These are phyloP conservation scores for Papilio polyxenes DNA, from an alignment of 1,140 invertebrate genomes.

Conservation along the genomic window DNA sequence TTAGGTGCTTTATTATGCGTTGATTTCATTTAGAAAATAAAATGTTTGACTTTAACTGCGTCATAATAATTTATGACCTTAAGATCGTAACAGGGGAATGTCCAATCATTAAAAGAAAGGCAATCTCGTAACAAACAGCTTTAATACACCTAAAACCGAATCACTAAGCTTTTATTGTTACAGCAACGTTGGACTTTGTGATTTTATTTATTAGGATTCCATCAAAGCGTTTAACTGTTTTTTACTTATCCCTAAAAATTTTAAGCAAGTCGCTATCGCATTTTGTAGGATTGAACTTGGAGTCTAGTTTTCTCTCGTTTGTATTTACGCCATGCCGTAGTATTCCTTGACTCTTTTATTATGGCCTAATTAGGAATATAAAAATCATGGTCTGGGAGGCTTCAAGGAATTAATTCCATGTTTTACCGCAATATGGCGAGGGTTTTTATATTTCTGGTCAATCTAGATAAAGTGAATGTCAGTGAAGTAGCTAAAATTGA, in stretches of 20 bases:
- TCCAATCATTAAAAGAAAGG: conserved; percentile 31
- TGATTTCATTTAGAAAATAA: conserved; percentile 15
- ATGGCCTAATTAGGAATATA: too few relatives aligned
- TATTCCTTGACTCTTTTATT: too few relatives aligned
- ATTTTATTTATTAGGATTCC: conserved; percentile 14
- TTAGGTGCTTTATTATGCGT: background rate
- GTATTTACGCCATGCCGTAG: background rate
- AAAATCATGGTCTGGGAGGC: too few relatives aligned
- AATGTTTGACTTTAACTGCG: conserved; percentile 11
- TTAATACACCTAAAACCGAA: conserved; percentile 34
- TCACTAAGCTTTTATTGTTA: conserved; percentile 31
- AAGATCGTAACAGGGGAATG: conserved; percentile 14
- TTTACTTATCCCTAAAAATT: background rate
- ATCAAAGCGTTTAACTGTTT: background rate
- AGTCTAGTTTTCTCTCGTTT: background rate
- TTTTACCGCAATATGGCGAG: too few relatives aligned
- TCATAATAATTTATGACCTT: conserved; percentile 31
- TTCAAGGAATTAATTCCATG: too few relatives aligned
- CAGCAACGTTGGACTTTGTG: conserved; percentile 26
- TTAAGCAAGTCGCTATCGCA: background rate
- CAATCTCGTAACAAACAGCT: conserved; percentile 35
- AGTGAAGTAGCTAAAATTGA: too few relatives aligned
- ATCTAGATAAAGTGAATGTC: too few relatives aligned
- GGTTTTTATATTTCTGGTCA: too few relatives aligned
- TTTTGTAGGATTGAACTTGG: background rate